These are phyloP conservation scores for Dipus sagitta DNA, from an alignment of 2,797 vertebrate species.

Conservation along the genomic window DNA sequence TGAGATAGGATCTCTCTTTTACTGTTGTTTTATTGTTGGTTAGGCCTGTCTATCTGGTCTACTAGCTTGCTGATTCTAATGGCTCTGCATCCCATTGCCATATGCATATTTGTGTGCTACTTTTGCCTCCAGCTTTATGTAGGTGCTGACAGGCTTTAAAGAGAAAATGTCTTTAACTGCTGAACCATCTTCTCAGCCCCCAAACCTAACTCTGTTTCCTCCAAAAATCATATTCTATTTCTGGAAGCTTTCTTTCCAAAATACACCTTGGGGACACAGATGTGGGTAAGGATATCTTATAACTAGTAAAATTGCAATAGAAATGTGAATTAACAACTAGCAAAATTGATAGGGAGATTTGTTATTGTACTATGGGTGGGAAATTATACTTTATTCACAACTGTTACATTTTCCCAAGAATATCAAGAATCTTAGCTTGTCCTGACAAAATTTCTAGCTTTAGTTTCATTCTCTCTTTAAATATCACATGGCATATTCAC, in stretches of 20 bases:
- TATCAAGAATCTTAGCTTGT: constrained; percentile 6
- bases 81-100: no score
- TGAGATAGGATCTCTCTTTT: no score
- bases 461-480: constrained; percentile 28
- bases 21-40: no score
- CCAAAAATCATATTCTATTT: constrained; percentile 16
- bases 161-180: no score
- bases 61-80: no score
- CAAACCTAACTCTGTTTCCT: no score
- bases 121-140: no score
- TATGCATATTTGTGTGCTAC: no score
- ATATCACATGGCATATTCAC: constrained; percentile 3
- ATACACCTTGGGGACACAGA: not conserved
- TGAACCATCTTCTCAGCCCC: no score
- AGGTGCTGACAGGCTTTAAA: no score
- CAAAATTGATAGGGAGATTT: constrained; percentile 18
- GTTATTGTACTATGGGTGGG: not conserved
- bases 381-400: constrained; percentile 18
- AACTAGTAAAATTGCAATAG: not conserved
- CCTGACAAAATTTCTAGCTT: not conserved
- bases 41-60: no score
- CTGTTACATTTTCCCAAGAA: not conserved
- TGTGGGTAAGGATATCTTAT: not conserved
- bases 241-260: constrained; percentile 5
- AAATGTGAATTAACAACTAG: constrained; percentile 13